phyloP scores from a whole-genome alignment of 2,797 vertebrate genomes.

The Helarctos malayanus region DNA sequence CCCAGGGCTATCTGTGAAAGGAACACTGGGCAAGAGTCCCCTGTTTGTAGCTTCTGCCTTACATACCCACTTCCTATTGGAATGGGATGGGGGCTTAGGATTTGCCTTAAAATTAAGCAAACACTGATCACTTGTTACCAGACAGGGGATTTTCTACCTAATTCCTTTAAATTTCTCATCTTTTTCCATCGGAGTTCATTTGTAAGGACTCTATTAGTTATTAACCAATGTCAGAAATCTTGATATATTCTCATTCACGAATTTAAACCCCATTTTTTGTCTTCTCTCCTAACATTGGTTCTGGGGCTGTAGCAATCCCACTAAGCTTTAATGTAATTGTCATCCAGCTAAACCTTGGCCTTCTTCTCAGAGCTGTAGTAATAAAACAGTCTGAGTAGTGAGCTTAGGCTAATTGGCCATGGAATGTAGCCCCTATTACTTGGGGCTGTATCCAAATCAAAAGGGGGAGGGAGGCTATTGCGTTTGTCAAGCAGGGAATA shows the following conservation, averaged over 20 bases:
- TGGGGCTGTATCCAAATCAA: not conserved
- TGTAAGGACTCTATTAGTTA: not conserved
- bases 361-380: not conserved
- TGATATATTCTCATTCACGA: not conserved
- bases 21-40: not conserved
- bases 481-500: not conserved
- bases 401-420: not conserved
- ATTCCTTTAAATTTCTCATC: not conserved
- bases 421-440: not conserved
- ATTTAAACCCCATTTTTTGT: not conserved
- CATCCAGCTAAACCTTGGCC: not conserved
- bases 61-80: not conserved
- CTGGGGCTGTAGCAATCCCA: not conserved
- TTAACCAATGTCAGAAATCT: constrained; percentile 26
- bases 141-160: not conserved
- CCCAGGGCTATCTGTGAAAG: not conserved
- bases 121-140: constrained; percentile 7
- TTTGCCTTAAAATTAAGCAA: constrained; percentile 35
- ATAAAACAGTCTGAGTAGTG: not conserved
- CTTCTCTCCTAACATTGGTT: not conserved
- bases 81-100: not conserved
- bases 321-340: not conserved
- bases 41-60: not conserved
- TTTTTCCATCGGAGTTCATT: constrained; percentile 12
- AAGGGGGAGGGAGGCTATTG: not conserved